Conservation (phyloP, 2,113 vertebrate genomes). For the Ovibos moschatus region DNA sequence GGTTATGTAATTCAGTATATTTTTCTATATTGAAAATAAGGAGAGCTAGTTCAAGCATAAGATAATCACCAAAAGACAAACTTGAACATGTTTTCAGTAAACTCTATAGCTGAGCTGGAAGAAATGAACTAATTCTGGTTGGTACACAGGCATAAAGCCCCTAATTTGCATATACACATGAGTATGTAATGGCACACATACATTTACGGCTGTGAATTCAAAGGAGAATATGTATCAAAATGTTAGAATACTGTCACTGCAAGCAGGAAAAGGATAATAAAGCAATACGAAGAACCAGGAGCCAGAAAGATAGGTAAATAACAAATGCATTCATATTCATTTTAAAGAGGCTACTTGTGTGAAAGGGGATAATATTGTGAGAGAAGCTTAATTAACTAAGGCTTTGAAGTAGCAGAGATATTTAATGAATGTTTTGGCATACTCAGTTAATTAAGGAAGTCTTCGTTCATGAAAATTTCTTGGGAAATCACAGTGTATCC, state of each 20-base stretch:
- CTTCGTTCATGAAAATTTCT: slow-evolving; percentile 35
- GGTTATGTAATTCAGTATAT: neutral
- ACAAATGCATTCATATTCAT: neutral
- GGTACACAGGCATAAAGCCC: neutral
- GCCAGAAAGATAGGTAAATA: neutral
- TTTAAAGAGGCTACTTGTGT: slow-evolving; percentile 21
- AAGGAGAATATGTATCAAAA: neutral
- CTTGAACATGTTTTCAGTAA: neutral
- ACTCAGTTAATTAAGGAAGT: slow-evolving; percentile 30
- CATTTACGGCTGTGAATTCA: neutral
- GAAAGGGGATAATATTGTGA: slow-evolving; percentile 10
- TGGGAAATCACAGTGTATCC: slow-evolving; percentile 38
- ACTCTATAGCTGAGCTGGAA: neutral
- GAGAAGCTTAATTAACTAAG: slow-evolving; percentile 46
- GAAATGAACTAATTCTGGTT: neutral
- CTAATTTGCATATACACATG: neutral
- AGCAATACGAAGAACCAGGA: neutral
- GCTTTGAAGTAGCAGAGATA: slow-evolving; percentile 28
- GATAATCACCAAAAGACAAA: neutral
- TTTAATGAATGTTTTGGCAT: slow-evolving; percentile 32
- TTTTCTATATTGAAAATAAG: neutral
- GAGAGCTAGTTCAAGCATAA: neutral
- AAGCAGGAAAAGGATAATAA: slow-evolving; percentile 6
- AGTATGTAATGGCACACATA: neutral
- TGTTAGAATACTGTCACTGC: neutral